These are phyloP conservation scores for Oenanthe melanoleuca DNA, from an alignment of 2,113 vertebrate species.

Conservation along the genomic window DNA sequence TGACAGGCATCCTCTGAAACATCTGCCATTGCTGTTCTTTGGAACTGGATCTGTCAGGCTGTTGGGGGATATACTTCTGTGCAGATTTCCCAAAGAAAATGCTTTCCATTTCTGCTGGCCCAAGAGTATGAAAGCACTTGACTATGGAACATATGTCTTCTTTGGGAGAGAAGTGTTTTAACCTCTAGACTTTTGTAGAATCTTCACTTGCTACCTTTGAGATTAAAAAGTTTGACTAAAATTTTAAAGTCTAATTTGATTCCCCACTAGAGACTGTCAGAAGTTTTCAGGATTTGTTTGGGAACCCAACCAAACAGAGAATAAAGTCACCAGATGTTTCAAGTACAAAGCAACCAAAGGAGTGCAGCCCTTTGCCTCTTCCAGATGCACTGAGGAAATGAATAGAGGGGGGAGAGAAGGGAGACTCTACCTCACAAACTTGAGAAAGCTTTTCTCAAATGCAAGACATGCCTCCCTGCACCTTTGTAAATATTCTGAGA, in stretches of 20 bases:
- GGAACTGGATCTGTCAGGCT: background rate
- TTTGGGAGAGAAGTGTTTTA: background rate
- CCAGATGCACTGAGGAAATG: accelerated
- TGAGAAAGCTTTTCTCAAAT: background rate
- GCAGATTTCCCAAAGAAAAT: background rate
- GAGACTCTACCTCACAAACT: background rate
- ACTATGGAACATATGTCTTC: background rate
- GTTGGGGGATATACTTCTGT: background rate
- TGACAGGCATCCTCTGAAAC: background rate
- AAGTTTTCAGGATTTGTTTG: background rate
- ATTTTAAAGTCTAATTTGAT: background rate
- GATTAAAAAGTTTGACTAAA: background rate
- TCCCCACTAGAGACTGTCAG: background rate
- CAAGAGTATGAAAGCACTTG: background rate
- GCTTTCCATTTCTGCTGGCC: background rate
- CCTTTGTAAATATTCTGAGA: background rate
- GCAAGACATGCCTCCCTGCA: background rate
- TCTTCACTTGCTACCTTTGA: background rate
- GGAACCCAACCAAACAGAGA: background rate
- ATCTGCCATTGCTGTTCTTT: background rate
- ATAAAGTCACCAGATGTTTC: background rate
- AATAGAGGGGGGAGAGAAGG: background rate
- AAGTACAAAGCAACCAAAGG: background rate
- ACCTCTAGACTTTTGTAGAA: background rate
- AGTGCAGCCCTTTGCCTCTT: background rate